Base-by-base conservation (phyloP, 2,797 vertebrate genomes). In the Chelon auratus region DNA sequence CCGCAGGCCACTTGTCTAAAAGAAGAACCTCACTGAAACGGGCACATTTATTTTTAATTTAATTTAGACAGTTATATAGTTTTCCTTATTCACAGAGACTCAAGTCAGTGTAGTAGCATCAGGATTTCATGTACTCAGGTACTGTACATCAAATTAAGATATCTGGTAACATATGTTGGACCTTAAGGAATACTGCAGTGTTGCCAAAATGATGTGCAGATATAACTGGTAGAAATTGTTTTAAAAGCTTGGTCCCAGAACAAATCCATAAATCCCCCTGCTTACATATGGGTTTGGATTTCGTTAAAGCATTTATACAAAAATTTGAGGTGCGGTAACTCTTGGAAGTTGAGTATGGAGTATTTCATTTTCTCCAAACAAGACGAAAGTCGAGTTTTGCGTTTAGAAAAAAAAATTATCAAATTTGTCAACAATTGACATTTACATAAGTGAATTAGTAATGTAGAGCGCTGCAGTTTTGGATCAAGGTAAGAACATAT, bases 21-120 rank as follows among this genome's bases (percentile, higher is more conserved):
- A 62, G 55, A 50, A 63, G 14, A 68, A 10, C 50, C 20, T 11
- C 67, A 64, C 45, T 43, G 67, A 10, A 36, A 56, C 18, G 43
- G 30, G 8, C 39, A 43, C 63, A 70, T 54, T 37, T 74, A 59
- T 39, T 24, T 36, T 15, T 11, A 26, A 72, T 71, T n/a, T 13
- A 47, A 55, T 37, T 76, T 50, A 68, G 12, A 55, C 37, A 0
- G 33, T 39, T 1, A 18, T 17, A 47, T 17, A 43, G 30, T 7
- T 33, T 33, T 33, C 15, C 42, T 43, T 11, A 33, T 59, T 50
- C 24, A 20, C 24, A 9, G 40, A 58, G 51, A 54, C 22, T 55
- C 22, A 40, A 10, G 37, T 48, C 10, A 43, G 13, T 36, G 13
- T 37, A 30, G 51, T 24, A 67, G 43, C 20, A 2, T 11, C 18